Percentiles rank a stretch among this genome's conserved stretches.
These are phyloP conservation scores for Diorhabda sublineata DNA, from an alignment of 1,140 invertebrate species.

Conservation along the genomic window DNA sequence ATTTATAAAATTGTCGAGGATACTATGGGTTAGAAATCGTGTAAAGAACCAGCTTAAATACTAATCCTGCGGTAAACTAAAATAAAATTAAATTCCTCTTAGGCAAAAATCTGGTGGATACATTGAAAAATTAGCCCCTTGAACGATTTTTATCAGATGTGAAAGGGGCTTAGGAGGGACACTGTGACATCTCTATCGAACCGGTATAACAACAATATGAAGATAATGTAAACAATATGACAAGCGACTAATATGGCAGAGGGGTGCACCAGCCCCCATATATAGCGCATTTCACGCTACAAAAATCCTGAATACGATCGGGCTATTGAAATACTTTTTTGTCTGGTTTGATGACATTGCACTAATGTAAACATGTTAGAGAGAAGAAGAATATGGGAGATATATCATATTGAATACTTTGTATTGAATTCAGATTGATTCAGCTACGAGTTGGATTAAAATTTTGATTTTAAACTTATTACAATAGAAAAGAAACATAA, in stretches of 20 bases:
- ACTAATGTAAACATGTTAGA: constrained; percentile 29
- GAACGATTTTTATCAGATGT: constrained; percentile 21
- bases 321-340: constrained; percentile 30
- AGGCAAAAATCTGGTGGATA: constrained; percentile 4
- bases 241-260: constrained; percentile 43
- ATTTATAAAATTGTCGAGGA: too few species aligned
- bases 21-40: too few species aligned
- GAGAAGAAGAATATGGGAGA: constrained; percentile 9
- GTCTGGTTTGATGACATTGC: constrained; percentile 24
- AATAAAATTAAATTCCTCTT: constrained; percentile 6
- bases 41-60: too few species aligned
- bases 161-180: constrained; percentile 17
- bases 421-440: neutral
- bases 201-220: constrained; percentile 39
- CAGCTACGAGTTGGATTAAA: constrained; percentile 6
- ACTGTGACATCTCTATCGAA: constrained; percentile 40
- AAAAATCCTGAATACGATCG: constrained; percentile 28
- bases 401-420: constrained; percentile 8
- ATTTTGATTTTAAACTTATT: constrained; percentile 15
- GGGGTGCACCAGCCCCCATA: constrained; percentile 23
- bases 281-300: constrained; percentile 40
- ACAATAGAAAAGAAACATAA: neutral
- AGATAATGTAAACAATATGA: constrained; percentile 47
- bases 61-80: constrained; percentile 16
- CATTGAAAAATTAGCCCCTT: constrained; percentile 21